Conservation (phyloP, 2,888 invertebrate genomes). For the Spicauda simplicius region DNA sequence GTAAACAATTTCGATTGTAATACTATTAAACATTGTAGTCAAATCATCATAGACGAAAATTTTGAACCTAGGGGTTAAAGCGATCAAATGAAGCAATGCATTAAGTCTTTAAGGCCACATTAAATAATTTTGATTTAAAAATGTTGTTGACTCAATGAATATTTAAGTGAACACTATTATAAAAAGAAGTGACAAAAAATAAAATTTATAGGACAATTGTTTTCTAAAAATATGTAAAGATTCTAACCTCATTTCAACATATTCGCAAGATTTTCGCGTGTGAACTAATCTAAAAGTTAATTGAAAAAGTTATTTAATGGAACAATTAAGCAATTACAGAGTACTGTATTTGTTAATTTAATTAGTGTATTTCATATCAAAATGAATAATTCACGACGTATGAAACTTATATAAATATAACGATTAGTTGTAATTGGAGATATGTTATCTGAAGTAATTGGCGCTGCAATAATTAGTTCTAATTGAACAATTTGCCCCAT, state of each 20-base stretch:
- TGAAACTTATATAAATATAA: neutral
- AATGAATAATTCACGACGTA: slow-evolving; percentile 1
- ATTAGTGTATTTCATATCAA: neutral
- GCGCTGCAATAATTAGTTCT: slow-evolving; percentile 24
- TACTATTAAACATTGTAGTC: neutral
- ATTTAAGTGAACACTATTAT: too few species aligned
- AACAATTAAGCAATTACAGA: too few species aligned
- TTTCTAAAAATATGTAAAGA: too few species aligned
- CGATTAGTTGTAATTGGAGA: slow-evolving; percentile 3
- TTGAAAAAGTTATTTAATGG: neutral
- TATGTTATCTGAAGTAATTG: slow-evolving; percentile 26
- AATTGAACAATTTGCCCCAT: slow-evolving; percentile 35
- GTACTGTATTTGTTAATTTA: neutral
- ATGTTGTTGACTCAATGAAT: too few species aligned
- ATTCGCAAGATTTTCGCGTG: too few species aligned
- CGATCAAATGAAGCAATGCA: slow-evolving; percentile 33
- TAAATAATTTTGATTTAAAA: neutral
- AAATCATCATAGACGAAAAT: slow-evolving; percentile 1
- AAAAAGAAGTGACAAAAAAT: too few species aligned
- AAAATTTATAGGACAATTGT: too few species aligned
- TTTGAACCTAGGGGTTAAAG: slow-evolving; percentile 33
- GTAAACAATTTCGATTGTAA: slow-evolving; percentile 28
- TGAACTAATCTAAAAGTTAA: neutral
- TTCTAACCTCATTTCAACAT: too few species aligned
- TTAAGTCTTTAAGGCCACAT: neutral